phyloP scores from a whole-genome alignment of 1,140 invertebrate genomes.

The Bombus waltoni region DNA sequence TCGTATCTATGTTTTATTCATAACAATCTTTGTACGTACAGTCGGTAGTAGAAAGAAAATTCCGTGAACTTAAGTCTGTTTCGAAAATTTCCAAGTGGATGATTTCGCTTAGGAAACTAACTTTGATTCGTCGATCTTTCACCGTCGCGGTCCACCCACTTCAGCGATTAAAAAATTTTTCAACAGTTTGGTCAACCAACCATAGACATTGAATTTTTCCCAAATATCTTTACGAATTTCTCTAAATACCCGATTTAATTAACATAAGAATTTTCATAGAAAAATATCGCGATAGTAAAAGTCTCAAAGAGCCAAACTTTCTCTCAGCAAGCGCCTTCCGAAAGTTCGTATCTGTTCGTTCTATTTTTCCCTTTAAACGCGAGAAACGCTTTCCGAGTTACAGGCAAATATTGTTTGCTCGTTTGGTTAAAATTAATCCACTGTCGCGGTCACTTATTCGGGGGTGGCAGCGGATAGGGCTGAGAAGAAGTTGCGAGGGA shows the following conservation, averaged over 20 bases:
- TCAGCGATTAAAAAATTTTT: too few relatives aligned
- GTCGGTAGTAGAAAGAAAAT: background rate
- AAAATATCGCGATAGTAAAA: background rate
- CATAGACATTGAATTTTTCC: too few relatives aligned
- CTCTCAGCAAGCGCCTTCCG: background rate
- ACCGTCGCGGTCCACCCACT: too few relatives aligned
- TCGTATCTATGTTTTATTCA: conserved; percentile 26
- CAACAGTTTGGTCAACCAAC: too few relatives aligned
- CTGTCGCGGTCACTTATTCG: conserved; percentile 15
- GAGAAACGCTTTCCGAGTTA: background rate
- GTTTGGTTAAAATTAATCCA: conserved; percentile 40
- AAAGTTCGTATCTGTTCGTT: background rate
- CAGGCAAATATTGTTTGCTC: conserved; percentile 20
- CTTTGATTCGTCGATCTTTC: background rate
- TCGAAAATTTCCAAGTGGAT: conserved; percentile 21
- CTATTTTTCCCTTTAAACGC: background rate
- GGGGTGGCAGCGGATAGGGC: background rate
- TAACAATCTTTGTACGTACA: background rate
- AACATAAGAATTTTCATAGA: too few relatives aligned
- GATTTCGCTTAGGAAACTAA: too few relatives aligned
- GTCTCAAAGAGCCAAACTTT: background rate
- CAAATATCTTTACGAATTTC: too few relatives aligned
- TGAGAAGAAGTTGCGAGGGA: background rate
- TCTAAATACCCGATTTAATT: background rate
- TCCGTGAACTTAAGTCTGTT: too few relatives aligned